Conservation (phyloP, 1,140 invertebrate species). For the Drosophila nebulosa region DNA sequence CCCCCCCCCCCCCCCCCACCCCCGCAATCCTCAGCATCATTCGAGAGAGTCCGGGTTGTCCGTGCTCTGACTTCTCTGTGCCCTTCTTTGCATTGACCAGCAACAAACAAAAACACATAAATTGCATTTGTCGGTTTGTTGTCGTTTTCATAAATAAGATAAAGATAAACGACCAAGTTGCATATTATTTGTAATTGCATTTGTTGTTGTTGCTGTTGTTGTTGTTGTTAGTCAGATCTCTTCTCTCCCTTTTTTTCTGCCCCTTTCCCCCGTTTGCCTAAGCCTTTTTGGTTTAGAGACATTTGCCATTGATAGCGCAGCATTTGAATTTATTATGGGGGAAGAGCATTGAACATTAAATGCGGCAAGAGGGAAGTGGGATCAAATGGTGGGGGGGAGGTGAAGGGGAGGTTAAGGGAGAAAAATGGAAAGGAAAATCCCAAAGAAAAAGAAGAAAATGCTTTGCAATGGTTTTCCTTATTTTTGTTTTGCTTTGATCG, state of each 20-base stretch:
- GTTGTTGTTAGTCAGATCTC: constrained; percentile 22
- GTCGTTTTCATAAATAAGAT: constrained; percentile 81
- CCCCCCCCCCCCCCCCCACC: too few relatives aligned
- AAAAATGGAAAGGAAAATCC: not conserved
- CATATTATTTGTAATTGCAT: constrained; percentile 81
- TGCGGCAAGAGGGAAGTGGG: constrained; percentile 16
- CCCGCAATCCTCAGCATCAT: not conserved
- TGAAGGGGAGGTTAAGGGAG: not conserved
- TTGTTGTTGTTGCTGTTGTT: constrained; percentile 53
- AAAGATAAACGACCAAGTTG: constrained; percentile 80
- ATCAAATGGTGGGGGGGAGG: not conserved
- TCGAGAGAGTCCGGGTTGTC: not conserved
- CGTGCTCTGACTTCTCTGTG: constrained; percentile 7
- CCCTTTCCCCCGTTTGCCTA: too few relatives aligned
- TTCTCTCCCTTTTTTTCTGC: not conserved
- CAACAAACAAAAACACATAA: constrained; percentile 80
- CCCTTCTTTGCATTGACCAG: constrained; percentile 65
- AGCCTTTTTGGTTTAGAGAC: constrained; percentile 25
- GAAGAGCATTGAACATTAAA: constrained; percentile 44
- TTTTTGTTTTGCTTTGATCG: not conserved
- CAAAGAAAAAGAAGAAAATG: not conserved
- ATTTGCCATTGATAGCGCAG: constrained; percentile 61
- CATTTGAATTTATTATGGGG: constrained; percentile 60
- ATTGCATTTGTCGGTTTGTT: constrained; percentile 81
- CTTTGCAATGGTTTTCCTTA: not conserved